These are phyloP conservation scores for Acrossocheilus wenchowensis DNA, from an alignment of 2,797 vertebrate genomes.

Conservation along the genomic window DNA sequence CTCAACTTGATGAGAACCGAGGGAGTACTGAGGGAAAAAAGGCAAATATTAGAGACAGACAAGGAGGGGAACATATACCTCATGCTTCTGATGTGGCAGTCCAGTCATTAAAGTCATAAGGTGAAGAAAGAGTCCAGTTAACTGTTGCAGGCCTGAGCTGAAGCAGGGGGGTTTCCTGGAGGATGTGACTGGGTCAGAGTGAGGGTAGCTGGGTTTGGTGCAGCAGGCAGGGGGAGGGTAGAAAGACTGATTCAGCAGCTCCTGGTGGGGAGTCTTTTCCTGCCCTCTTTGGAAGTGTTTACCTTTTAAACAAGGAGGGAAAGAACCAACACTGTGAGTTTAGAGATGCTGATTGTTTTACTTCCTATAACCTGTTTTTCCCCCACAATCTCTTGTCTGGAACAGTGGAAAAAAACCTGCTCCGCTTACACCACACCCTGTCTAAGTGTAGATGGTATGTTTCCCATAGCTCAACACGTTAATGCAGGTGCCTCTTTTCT, in stretches of 20 bases:
- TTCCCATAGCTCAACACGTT: slow-evolving; percentile 53
- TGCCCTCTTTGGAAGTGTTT: slow-evolving; percentile 61
- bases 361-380: slow-evolving; percentile 65
- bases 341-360: slow-evolving; percentile 66
- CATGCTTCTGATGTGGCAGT: slow-evolving; percentile 54
- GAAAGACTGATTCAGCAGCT: slow-evolving; percentile 75
- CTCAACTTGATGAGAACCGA: slow-evolving; percentile 14
- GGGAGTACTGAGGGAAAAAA: not conserved
- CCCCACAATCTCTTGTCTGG: slow-evolving; percentile 52
- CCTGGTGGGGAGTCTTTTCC: slow-evolving; percentile 66
- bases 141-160: slow-evolving; percentile 49
- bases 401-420: slow-evolving; percentile 33
- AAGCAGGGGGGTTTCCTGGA: slow-evolving; percentile 66
- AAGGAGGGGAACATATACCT: slow-evolving; percentile 12
- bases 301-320: slow-evolving; percentile 20
- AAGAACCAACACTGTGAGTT: slow-evolving; percentile 26
- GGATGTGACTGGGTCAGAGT: slow-evolving; percentile 65
- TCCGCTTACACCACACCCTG: slow-evolving; percentile 61
- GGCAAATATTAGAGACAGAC: slow-evolving; percentile 24
- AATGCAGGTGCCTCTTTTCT: slow-evolving; percentile 36
- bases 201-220: slow-evolving; percentile 57
- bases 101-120: slow-evolving; percentile 50
- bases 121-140: slow-evolving; percentile 48
- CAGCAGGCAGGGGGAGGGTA: slow-evolving; percentile 44
- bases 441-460: slow-evolving; percentile 54